Conservation (phyloP, 2,888 invertebrate genomes). For the Apotomis capreana region DNA sequence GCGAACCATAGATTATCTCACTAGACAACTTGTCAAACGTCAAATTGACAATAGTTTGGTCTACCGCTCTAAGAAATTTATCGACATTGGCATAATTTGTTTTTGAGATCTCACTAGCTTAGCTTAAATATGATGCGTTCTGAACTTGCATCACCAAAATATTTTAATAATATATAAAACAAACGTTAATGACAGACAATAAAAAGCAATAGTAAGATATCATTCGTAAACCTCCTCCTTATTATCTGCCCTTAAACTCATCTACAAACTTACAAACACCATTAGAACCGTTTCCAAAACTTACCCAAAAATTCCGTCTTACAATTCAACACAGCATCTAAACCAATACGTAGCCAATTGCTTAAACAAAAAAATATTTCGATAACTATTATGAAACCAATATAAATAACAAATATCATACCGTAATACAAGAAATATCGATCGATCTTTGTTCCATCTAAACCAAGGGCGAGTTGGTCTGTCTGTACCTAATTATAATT, state of each 20-base stretch:
- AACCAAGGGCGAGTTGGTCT: too few species aligned
- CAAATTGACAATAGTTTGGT: conserved; percentile 57
- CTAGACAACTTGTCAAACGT: conserved; percentile 43
- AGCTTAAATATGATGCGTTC: conserved; percentile 43
- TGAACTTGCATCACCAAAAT: conserved; percentile 39
- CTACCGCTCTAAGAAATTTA: conserved; percentile 57
- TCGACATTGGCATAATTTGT: conserved; percentile 55
- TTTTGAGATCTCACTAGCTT: conserved; percentile 43
- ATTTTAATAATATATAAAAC: too few species aligned
- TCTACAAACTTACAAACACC: conserved; percentile 18
- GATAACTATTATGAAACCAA: not conserved
- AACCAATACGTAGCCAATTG: not conserved
- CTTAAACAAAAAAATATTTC: not conserved
- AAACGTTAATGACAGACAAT: not conserved
- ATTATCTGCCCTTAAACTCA: conserved; percentile 8
- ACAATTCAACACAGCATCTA: not conserved
- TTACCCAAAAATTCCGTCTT: conserved; percentile 3
- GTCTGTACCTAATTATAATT: too few species aligned
- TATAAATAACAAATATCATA: too few species aligned
- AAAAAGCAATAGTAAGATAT: not conserved
- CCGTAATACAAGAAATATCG: too few species aligned
- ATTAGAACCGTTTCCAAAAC: conserved; percentile 23
- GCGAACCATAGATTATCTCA: conserved; percentile 42
- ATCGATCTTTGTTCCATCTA: too few species aligned
- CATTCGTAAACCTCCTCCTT: not conserved